These are phyloP conservation scores for Caranx ignobilis DNA, from an alignment of 2,113 vertebrate species.

Conservation along the genomic window DNA sequence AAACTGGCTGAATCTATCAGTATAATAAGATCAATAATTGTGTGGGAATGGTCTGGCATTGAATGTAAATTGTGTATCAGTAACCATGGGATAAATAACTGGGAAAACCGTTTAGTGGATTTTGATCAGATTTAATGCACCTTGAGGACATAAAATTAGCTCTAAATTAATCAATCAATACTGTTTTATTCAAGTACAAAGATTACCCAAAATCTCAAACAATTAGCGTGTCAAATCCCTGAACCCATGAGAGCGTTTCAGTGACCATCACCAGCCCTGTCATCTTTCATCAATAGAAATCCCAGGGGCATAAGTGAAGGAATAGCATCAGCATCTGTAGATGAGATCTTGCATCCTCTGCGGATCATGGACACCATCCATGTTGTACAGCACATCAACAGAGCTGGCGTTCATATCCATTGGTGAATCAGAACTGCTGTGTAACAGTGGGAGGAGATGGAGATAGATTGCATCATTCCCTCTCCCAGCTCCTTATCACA, in stretches of 20 bases:
- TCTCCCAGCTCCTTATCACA: slow-evolving; percentile 64
- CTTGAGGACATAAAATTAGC: background rate
- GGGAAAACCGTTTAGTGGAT: background rate
- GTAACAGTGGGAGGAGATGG: slow-evolving; percentile 64
- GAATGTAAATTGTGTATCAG: slow-evolving; percentile 19
- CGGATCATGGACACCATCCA: slow-evolving; percentile 41
- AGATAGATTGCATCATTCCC: slow-evolving; percentile 62
- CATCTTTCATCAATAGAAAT: slow-evolving; percentile 22
- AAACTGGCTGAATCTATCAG: slow-evolving; percentile 44
- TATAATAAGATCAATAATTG: slow-evolving; percentile 51
- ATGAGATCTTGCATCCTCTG: slow-evolving; percentile 29
- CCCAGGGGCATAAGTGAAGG: background rate
- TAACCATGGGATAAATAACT: slow-evolving; percentile 9
- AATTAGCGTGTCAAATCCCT: background rate
- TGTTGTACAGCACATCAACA: slow-evolving; percentile 40
- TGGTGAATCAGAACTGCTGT: slow-evolving; percentile 51
- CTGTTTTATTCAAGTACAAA: background rate
- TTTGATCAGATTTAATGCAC: slow-evolving; percentile 5
- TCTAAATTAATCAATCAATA: background rate
- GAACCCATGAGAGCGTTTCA: background rate
- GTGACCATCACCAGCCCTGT: background rate
- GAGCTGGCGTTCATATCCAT: slow-evolving; percentile 43
- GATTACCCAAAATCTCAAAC: background rate
- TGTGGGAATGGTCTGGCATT: slow-evolving; percentile 2
- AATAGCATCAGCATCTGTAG: slow-evolving; percentile 14